phyloP scores from a whole-genome alignment of 1,140 invertebrate species.

The Acromyrmex echinatior region DNA sequence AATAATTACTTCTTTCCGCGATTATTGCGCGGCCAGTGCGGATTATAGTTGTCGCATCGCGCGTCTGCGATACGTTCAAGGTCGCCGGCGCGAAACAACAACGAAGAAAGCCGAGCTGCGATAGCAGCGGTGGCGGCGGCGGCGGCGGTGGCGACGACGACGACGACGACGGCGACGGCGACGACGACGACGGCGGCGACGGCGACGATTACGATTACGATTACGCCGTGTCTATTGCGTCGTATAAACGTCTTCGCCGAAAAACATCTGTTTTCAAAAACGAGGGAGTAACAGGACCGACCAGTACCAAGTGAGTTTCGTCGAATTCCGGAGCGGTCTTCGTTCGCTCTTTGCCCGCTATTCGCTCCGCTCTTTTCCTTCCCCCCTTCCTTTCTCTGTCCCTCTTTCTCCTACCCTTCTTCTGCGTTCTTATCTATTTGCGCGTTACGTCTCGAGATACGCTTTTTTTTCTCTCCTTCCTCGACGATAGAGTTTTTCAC shows the following conservation, averaged over 20 bases:
- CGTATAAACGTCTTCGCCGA: slow-evolving; percentile 11
- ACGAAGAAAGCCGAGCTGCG: neutral
- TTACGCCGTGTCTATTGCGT: slow-evolving; percentile 17
- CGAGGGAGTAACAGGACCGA: neutral
- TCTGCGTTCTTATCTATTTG: slow-evolving; percentile 69
- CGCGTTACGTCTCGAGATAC: slow-evolving; percentile 62
- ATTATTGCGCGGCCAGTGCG: slow-evolving; percentile 53
- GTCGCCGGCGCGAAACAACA: neutral
- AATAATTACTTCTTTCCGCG: slow-evolving; percentile 44
- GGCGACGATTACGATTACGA: neutral
- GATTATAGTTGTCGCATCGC: slow-evolving; percentile 5
- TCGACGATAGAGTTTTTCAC: neutral
- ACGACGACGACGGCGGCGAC: neutral
- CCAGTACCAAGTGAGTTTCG: neutral
- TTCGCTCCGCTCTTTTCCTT: neutral
- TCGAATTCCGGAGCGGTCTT: neutral
- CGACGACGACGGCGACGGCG: neutral
- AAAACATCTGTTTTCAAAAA: neutral
- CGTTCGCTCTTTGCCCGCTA: neutral
- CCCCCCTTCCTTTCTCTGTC: neutral
- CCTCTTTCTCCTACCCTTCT: slow-evolving; percentile 14
- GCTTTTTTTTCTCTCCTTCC: neutral
- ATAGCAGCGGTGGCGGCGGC: neutral
- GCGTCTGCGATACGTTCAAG: slow-evolving; percentile 4
- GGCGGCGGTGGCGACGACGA: neutral